Evolutionary conservation across 2,113 vertebrate genomes (phyloP).

Genomic region (Oceanites oceanicus): DNA sequence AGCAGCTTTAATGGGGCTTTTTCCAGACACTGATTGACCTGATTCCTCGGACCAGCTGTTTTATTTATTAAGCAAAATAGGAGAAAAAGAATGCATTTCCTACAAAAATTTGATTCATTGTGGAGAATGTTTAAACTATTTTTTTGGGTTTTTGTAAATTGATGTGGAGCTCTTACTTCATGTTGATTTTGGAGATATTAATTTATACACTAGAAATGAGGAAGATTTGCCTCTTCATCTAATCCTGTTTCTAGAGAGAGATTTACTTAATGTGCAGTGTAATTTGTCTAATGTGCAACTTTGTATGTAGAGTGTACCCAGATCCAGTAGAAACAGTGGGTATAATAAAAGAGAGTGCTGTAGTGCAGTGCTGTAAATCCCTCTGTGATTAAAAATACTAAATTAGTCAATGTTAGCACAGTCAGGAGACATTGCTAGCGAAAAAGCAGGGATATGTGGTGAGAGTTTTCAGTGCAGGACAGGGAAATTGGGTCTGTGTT

Average conservation of each 20-base stretch:
- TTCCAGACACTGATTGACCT: slow-evolving; percentile 67
- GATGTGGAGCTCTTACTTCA: background rate
- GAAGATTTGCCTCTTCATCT: slow-evolving; percentile 44
- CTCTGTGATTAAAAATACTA: slow-evolving; percentile 52
- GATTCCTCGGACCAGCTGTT: slow-evolving; percentile 52
- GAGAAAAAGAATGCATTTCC: background rate
- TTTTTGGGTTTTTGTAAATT: background rate
- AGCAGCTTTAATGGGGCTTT: slow-evolving; percentile 64
- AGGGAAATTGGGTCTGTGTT: background rate
- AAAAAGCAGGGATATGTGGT: background rate
- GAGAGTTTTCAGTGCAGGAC: background rate
- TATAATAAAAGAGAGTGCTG: slow-evolving; percentile 11
- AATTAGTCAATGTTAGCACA: slow-evolving; percentile 18
- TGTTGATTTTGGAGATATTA: slow-evolving; percentile 45
- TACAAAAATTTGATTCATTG: background rate
- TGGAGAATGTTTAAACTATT: background rate
- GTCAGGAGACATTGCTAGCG: background rate
- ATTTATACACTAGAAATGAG: slow-evolving; percentile 39
- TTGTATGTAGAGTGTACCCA: slow-evolving; percentile 3
- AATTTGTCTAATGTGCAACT: slow-evolving; percentile 66
- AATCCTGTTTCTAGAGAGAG: slow-evolving; percentile 59
- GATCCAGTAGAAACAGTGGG: slow-evolving; percentile 5
- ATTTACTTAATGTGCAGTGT: slow-evolving; percentile 52
- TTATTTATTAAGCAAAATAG: slow-evolving; percentile 45
- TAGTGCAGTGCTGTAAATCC: slow-evolving; percentile 38